Percentiles rank a stretch among this genome's conserved stretches.
These are phyloP conservation scores for Spilogale gracilis DNA, from an alignment of 2,113 vertebrate genomes.

Conservation along the genomic window DNA sequence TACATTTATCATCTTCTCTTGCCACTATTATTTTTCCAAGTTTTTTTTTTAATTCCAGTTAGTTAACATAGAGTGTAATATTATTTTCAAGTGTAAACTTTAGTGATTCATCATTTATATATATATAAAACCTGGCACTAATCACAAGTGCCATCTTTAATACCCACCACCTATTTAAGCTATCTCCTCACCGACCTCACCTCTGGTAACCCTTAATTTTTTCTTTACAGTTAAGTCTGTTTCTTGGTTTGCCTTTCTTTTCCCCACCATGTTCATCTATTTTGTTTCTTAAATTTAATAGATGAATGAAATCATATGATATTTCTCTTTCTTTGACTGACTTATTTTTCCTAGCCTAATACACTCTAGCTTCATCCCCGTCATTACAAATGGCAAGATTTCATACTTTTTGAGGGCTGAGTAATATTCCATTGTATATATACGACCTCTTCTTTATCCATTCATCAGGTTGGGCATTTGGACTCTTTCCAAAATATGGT, in stretches of 20 bases:
- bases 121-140: background rate
- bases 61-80: background rate
- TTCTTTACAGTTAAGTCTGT: background rate
- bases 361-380: background rate
- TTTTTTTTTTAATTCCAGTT: background rate
- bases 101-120: background rate
- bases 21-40: background rate
- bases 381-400: background rate
- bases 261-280: background rate
- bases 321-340: background rate
- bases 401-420: background rate
- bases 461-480: background rate
- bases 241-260: background rate
- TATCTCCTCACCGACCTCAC: too few relatives aligned
- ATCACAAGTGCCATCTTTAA: background rate
- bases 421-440: background rate
- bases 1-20: slow-evolving; percentile 7
- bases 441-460: background rate
- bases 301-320: background rate
- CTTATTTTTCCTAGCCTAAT: background rate
- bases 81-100: background rate
- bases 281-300: background rate
- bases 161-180: background rate
- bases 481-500: background rate
- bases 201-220: background rate